A percentile compares a stretch with the other conserved stretches of the same genome.
These are phyloP conservation scores for Agrochola circellaris DNA, from an alignment of 2,888 invertebrate genomes.

Conservation along the genomic window DNA sequence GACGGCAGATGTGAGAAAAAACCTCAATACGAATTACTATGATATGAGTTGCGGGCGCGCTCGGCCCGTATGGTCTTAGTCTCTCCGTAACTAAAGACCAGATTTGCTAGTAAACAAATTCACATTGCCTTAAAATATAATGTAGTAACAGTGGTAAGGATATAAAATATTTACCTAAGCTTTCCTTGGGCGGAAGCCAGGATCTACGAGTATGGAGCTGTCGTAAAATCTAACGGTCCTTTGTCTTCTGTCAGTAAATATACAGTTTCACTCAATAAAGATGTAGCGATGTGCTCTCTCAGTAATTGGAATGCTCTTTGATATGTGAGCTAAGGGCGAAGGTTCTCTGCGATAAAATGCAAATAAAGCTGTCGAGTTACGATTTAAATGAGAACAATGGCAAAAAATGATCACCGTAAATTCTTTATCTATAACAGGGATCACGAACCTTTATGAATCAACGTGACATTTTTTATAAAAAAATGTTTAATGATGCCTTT, in stretches of 20 bases:
- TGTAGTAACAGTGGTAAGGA: slow-evolving; percentile 5
- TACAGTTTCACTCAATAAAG: slow-evolving; percentile 29
- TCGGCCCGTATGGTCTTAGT: too few relatives aligned
- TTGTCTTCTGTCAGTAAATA: slow-evolving; percentile 28
- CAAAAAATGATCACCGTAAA: neutral
- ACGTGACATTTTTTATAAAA: too few relatives aligned
- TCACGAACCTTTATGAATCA: too few relatives aligned
- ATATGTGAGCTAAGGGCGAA: slow-evolving; percentile 1
- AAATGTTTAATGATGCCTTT: too few relatives aligned
- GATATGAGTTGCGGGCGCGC: neutral
- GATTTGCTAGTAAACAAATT: slow-evolving; percentile 22
- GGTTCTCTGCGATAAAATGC: neutral
- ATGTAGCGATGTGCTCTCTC: slow-evolving; percentile 12
- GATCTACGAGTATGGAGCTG: slow-evolving; percentile 7
- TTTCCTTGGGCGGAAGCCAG: slow-evolving; percentile 43
- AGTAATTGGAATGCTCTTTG: slow-evolving; percentile 39
- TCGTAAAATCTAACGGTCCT: slow-evolving; percentile 41
- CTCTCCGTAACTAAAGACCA: too few relatives aligned
- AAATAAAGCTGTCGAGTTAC: neutral
- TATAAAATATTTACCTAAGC: slow-evolving; percentile 31
- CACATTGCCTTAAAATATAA: neutral
- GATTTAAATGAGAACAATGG: neutral
- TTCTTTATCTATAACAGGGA: neutral
- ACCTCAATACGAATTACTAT: neutral
- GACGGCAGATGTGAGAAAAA: neutral